Evolutionary conservation across 1,140 invertebrate genomes (phyloP), one percentile per base, ranked within the genome.

Genomic region (Drosophila watanabei): DNA sequence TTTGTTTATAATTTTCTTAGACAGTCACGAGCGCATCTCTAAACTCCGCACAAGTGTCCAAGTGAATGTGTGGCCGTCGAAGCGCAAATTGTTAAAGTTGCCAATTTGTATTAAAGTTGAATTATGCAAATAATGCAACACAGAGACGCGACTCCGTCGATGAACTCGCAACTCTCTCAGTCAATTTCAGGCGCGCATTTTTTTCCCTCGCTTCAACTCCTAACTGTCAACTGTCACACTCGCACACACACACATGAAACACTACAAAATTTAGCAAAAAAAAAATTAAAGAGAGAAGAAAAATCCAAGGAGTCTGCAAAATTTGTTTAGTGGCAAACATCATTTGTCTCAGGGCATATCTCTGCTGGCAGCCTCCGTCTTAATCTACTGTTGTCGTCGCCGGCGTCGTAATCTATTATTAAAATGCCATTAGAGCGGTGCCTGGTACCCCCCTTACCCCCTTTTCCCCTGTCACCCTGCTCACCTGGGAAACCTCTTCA

Each of bases 161-260:
- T 73, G 71, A 73, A 73, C 71, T 73, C 71, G 68, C 71, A 73
- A 73, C 56, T 73, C 68, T 73, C 68, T 32, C 69, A 71, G 68
- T 69, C 64, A 69, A 69, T 69, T 70, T 72, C 64, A 72, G 56
- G 24, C 54, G 24, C 46, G 76, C 70, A 64, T 80, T 80, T 69
- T 68, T 80, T 69, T 68, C 30, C 30, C 59, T 68, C 66, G 30
- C 59, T 28, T 24, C 45, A 18, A 24, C 59, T 73, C 66, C 82
- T 90, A 89, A 89, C 85, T 89, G 85, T 88, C 85, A 85, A 88
- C 85, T 88, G 86, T 90, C 85, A 85, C 79, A 82, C 77, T 51
- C 37, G 57, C 35, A 51, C 84, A 80, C 72, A 72, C 75, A 57
- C 37, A 71, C 49, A 71, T 43, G 7, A 54, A 54, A 35, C 35